These are phyloP conservation scores for Papilio polyxenes DNA, from an alignment of 1,140 invertebrate genomes.

Conservation along the genomic window DNA sequence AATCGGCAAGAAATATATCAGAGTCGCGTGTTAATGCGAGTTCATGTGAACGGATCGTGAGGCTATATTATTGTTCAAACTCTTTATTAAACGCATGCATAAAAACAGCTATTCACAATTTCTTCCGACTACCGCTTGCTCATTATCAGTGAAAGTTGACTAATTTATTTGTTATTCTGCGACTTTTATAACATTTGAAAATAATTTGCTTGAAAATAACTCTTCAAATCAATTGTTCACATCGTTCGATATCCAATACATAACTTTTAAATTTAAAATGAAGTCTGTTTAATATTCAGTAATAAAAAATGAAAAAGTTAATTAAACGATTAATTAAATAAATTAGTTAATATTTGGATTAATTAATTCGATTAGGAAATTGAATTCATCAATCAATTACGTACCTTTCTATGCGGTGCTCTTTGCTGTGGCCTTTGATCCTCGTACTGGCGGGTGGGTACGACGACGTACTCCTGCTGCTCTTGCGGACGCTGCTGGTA, in stretches of 20 bases:
- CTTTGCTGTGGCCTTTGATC: slow-evolving; percentile 57
- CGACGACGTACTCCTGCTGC: slow-evolving; percentile 55
- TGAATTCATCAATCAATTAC: background rate
- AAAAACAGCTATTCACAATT: slow-evolving; percentile 27
- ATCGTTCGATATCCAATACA: no score
- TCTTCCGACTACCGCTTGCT: slow-evolving; percentile 27
- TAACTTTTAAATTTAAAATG: background rate
- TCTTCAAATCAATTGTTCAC: background rate
- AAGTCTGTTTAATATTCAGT: background rate
- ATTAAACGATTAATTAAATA: background rate
- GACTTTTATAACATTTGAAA: background rate
- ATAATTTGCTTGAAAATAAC: background rate
- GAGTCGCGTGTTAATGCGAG: slow-evolving; percentile 23
- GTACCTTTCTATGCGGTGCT: slow-evolving; percentile 66
- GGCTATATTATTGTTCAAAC: slow-evolving; percentile 27
- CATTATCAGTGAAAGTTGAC: slow-evolving; percentile 32
- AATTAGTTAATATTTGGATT: background rate
- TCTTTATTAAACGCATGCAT: slow-evolving; percentile 7
- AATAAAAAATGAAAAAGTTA: background rate
- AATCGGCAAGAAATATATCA: slow-evolving; percentile 15
- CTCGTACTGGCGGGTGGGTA: slow-evolving; percentile 57
- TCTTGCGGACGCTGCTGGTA: slow-evolving; percentile 62
- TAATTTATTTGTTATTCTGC: slow-evolving; percentile 7
- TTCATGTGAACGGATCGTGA: slow-evolving; percentile 28
- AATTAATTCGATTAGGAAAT: background rate